phyloP scores from a whole-genome alignment of 2,888 invertebrate species.

The Thumatha senex region DNA sequence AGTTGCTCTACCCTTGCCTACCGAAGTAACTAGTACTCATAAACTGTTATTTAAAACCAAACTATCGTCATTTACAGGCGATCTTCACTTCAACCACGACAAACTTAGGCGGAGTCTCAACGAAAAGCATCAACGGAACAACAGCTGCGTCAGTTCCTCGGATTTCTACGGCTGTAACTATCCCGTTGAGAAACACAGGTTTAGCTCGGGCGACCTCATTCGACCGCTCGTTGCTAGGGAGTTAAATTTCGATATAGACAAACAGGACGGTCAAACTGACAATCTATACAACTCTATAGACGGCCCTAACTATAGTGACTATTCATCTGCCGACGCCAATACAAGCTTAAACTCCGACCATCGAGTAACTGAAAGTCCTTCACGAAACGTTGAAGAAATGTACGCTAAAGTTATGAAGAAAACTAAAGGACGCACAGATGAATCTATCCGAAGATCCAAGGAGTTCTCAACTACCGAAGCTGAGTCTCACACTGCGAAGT shows the following conservation, averaged over 20 bases:
- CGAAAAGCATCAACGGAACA: conserved; percentile 80
- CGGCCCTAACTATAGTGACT: conserved; percentile 60
- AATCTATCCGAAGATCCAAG: conserved; percentile 56
- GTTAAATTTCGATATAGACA: conserved; percentile 72
- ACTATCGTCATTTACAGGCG: conserved; percentile 53
- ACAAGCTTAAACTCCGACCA: conserved; percentile 59
- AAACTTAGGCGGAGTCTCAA: conserved; percentile 77
- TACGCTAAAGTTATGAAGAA: conserved; percentile 94
- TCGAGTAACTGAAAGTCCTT: conserved; percentile 81
- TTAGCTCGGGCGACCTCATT: conserved; percentile 77
- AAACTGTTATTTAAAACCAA: not conserved
- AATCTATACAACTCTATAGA: conserved; percentile 75
- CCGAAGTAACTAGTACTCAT: too few relatives aligned
- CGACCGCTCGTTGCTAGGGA: conserved; percentile 75
- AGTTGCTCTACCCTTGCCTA: too few relatives aligned
- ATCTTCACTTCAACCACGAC: conserved; percentile 74
- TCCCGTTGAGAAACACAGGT: conserved; percentile 78
- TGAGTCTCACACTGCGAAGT: conserved; percentile 51
- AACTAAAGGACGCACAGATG: conserved; percentile 77
- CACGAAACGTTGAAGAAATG: conserved; percentile 92
- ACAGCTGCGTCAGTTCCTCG: conserved; percentile 80
- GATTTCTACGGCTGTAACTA: conserved; percentile 82
- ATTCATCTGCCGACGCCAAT: conserved; percentile 62
- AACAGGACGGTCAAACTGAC: conserved; percentile 53
- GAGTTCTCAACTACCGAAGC: conserved; percentile 48